Evolutionary conservation across 2,888 invertebrate species (phyloP).

Genomic region (Dysmachus trigonus): DNA sequence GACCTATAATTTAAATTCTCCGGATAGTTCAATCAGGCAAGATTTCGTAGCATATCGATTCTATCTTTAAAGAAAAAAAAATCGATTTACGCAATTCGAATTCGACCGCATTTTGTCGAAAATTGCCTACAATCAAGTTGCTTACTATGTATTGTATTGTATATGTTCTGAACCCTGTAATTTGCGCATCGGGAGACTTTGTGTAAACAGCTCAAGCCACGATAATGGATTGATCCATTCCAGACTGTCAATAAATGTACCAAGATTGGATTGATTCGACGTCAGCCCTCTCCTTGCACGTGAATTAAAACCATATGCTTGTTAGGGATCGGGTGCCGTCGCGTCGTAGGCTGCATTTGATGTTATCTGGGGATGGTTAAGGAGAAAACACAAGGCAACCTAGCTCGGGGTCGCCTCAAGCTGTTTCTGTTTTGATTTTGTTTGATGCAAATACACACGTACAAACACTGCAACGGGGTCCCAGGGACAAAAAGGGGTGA

Average conservation of each 20-base stretch:
- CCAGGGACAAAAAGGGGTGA: constrained; percentile 40
- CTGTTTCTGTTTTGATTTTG: constrained; percentile 49
- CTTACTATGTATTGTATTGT: not conserved
- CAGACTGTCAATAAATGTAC: constrained; percentile 27
- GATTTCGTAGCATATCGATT: not conserved
- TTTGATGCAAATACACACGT: constrained; percentile 40
- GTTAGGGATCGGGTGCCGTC: not conserved
- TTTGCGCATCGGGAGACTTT: constrained; percentile 31
- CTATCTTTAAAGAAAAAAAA: not conserved
- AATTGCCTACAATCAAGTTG: not conserved
- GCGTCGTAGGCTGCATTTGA: constrained; percentile 16
- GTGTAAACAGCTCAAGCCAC: constrained; percentile 24
- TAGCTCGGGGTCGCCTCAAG: constrained; percentile 44
- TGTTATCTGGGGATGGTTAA: constrained; percentile 4
- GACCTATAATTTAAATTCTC: constrained; percentile 34
- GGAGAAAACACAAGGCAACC: constrained; percentile 1
- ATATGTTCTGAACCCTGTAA: constrained; percentile 3
- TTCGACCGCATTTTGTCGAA: not conserved
- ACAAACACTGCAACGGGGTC: constrained; percentile 41
- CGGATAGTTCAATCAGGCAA: not conserved
- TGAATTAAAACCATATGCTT: constrained; percentile 31
- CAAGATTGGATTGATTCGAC: not conserved
- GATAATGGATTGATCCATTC: constrained; percentile 35
- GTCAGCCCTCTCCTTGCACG: not conserved
- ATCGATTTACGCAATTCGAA: not conserved